Conservation (phyloP, 2,113 vertebrate genomes). For the human region GRCh38 chr2:96867501-96868000, state of each 20-base stretch:
- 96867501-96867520: neutral
- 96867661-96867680: conserved; percentile 47
- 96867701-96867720: neutral
- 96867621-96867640: neutral
- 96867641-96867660: neutral
- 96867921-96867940: conserved; percentile 72
- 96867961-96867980: neutral
- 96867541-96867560: neutral
- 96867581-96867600: neutral
- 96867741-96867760: too few species aligned
- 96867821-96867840: conserved; percentile 63
- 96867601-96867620: neutral
- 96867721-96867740: neutral
- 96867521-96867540: neutral
- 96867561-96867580: neutral
- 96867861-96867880: conserved; percentile 71
- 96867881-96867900: conserved; percentile 48
- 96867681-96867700: neutral
- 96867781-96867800: conserved; percentile 82
- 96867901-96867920: conserved; percentile 60
- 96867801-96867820: conserved; percentile 84
- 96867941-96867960: conserved; percentile 48
- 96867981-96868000: neutral
- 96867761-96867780: conserved; percentile 78
- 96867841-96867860: conserved; percentile 71